phyloP scores from a whole-genome alignment of 2,888 invertebrate genomes.

The Apodemia duryi region DNA sequence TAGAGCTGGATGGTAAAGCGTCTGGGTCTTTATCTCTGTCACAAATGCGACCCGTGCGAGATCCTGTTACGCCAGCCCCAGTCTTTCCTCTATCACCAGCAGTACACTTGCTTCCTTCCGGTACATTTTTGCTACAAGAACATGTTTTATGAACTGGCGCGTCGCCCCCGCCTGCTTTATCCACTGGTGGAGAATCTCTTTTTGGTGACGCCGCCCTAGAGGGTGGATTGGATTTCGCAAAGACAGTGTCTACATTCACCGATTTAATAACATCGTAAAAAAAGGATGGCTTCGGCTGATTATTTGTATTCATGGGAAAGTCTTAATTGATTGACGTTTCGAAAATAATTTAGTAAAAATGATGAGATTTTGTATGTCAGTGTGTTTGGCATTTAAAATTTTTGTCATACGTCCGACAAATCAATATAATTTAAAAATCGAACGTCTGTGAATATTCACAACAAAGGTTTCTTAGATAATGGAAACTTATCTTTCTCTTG shows the following conservation, averaged over 20 bases:
- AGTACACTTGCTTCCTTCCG: slow-evolving; percentile 38
- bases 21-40: slow-evolving; percentile 42
- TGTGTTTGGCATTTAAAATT: not conserved
- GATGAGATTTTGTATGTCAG: not conserved
- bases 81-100: slow-evolving; percentile 60
- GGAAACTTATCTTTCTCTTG: no score
- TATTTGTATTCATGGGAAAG: slow-evolving; percentile 16
- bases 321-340: not conserved
- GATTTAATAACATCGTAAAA: slow-evolving; percentile 51
- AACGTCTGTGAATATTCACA: not conserved
- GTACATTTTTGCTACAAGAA: slow-evolving; percentile 30
- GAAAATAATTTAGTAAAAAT: slow-evolving; percentile 2
- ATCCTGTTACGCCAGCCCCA: slow-evolving; percentile 67
- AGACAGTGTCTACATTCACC: slow-evolving; percentile 51
- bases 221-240: slow-evolving; percentile 51
- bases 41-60: slow-evolving; percentile 45
- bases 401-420: not conserved
- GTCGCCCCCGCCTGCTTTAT: slow-evolving; percentile 40
- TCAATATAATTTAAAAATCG: slow-evolving; percentile 1
- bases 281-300: slow-evolving; percentile 33
- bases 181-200: slow-evolving; percentile 30
- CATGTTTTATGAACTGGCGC: slow-evolving; percentile 38
- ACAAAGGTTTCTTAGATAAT: no score
- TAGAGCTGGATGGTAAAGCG: slow-evolving; percentile 50
- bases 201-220: slow-evolving; percentile 41